Evolutionary conservation across 2,888 invertebrate genomes (phyloP).

Genomic region (Dicycla oo): DNA sequence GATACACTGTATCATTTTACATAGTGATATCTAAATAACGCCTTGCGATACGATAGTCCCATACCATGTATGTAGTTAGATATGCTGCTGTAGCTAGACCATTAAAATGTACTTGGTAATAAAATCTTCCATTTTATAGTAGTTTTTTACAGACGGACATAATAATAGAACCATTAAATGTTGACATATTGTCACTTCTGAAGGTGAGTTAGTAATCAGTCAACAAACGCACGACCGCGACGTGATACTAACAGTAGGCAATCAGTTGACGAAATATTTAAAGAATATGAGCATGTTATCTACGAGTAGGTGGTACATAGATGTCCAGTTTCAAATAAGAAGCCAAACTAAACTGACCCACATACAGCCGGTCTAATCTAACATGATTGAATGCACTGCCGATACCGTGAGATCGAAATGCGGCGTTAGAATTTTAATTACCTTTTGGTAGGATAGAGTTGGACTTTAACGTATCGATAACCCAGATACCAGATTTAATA

Average conservation of each 20-base stretch:
- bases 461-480: conserved; percentile 51
- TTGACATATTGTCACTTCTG: conserved; percentile 29
- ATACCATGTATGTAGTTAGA: conserved; percentile 14
- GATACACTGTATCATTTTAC: conserved; percentile 24
- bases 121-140: conserved; percentile 15
- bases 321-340: conserved; percentile 73
- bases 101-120: conserved; percentile 13
- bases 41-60: conserved; percentile 34
- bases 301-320: conserved; percentile 37
- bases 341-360: conserved; percentile 79
- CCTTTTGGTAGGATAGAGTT: conserved; percentile 69
- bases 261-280: conserved; percentile 34
- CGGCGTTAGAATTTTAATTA: conserved; percentile 82
- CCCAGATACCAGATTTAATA: conserved; percentile 42
- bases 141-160: not conserved
- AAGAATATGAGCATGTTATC: conserved; percentile 37
- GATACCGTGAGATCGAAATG: conserved; percentile 73
- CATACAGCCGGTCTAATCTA: conserved; percentile 79
- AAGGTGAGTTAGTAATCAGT: conserved; percentile 44
- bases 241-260: conserved; percentile 13
- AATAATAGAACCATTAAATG: conserved; percentile 27
- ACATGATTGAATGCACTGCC: conserved; percentile 75
- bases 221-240: conserved; percentile 30
- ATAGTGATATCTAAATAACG: conserved; percentile 33
- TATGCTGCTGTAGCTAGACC: conserved; percentile 11